phyloP scores from a whole-genome alignment of 2,888 invertebrate species.

The Acheta domesticus region DNA sequence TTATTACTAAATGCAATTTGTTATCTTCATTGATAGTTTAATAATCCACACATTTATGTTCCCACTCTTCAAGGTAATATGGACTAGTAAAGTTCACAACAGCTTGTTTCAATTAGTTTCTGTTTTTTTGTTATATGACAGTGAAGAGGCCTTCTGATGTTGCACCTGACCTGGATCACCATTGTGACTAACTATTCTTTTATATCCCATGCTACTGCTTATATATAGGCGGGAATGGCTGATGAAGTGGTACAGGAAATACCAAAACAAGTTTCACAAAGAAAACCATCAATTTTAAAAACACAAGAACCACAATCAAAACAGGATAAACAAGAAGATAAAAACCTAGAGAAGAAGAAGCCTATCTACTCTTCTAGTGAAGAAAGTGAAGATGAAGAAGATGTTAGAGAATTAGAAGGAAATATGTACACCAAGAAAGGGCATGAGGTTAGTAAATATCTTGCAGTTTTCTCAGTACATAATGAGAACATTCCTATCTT shows the following conservation, averaged over 20 bases:
- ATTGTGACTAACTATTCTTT: constrained; percentile 20
- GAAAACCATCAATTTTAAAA: constrained; percentile 22
- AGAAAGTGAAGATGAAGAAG: constrained; percentile 66
- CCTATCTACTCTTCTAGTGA: constrained; percentile 53
- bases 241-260: constrained; percentile 29
- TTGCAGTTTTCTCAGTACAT: background rate
- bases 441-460: constrained; percentile 55
- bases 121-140: constrained; percentile 31
- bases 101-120: too few relatives aligned
- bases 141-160: background rate
- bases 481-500: background rate
- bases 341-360: background rate
- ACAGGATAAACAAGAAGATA: constrained; percentile 26
- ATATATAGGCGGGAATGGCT: constrained; percentile 29
- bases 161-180: background rate
- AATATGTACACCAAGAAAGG: constrained; percentile 74
- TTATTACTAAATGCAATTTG: too few relatives aligned
- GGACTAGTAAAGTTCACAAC: too few relatives aligned
- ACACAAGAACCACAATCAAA: constrained; percentile 31
- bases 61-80: too few relatives aligned
- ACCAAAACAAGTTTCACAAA: constrained; percentile 12
- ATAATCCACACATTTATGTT: too few relatives aligned
- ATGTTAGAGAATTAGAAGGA: constrained; percentile 73
- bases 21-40: too few relatives aligned
- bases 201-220: constrained; percentile 29